Base-by-base conservation (phyloP, 2,113 vertebrate species). In the Sigmodon hispidus region DNA sequence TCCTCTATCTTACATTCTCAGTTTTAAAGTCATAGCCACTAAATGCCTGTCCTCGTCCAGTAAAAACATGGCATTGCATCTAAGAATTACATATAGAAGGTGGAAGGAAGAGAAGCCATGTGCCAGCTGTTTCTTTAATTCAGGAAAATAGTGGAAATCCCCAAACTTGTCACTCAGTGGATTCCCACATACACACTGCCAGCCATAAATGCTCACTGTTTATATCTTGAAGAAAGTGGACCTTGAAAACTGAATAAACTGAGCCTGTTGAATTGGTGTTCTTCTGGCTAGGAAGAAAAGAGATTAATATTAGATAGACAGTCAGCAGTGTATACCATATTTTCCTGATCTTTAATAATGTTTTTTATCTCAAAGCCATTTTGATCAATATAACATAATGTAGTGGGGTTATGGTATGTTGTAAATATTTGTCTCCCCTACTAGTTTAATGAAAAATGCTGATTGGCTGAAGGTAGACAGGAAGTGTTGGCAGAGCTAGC, bases 11-110 rank as follows among this genome's bases (percentile, higher is more conserved):
- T 92, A 26, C 7, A 36, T 19, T 57, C 40, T 70, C 70, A 63
- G 31, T 94, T 91, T 86, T 10, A 87, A 76, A 90, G 67, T 91
- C 36, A 29, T 85, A 73, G 48, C 72, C 48, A 81, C 52, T 70
- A 57, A 88, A 85, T 89, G 1, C 31, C 69, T 70, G 21, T 45
- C 48, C 29, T 73, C 7, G 45, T 87, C 34, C 24, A 83, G 34
- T 61, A 69, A 50, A 50, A 89, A 45, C 43, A 40, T 75, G 29
- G 15, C 21, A 50, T 31, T 31, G n/a, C 55, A 21, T 59, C 11
- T 5, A 91, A 90, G 52, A 95, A 12, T 17, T 52, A 31, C 6
- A n/a, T n/a, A n/a, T 81, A 48, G 50, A 59, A 70, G 52, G 17
- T n/a, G 45, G 65, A 90, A 92, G 59, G 57, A 63, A 52, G 45